Conservation (phyloP, 1,140 invertebrate genomes). For the Wasmannia auropunctata region DNA sequence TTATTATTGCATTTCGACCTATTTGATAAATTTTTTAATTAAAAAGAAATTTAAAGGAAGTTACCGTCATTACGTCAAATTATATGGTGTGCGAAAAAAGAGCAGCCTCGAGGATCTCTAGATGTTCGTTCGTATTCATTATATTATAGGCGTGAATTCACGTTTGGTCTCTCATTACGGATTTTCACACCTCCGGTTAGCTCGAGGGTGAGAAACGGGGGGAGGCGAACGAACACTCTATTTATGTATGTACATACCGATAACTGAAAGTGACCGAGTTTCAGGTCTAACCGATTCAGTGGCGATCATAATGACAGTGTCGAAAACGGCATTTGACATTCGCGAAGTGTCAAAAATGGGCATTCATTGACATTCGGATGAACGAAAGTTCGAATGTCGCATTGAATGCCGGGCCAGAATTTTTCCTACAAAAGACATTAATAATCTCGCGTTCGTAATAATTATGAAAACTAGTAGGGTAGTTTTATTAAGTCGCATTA, state of each 20-base stretch:
- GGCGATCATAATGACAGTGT: neutral
- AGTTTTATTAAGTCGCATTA: neutral
- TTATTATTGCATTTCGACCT: neutral
- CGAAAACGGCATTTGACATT: neutral
- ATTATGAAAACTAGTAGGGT: neutral
- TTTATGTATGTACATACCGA: neutral
- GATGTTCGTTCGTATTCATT: neutral
- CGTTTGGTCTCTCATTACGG: slow-evolving; percentile 28
- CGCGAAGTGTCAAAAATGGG: neutral
- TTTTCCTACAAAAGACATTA: neutral
- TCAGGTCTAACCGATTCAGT: neutral
- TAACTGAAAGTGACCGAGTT: neutral
- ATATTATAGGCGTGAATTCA: slow-evolving; percentile 24
- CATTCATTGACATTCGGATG: neutral
- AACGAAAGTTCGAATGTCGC: neutral
- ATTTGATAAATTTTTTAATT: slow-evolving; percentile 22
- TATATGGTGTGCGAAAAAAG: neutral
- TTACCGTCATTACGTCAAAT: neutral
- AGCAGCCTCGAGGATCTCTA: neutral
- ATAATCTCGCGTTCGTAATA: neutral
- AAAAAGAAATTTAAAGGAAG: neutral
- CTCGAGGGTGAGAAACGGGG: slow-evolving; percentile 9
- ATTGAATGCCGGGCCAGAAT: neutral
- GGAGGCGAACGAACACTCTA: neutral
- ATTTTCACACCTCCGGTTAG: slow-evolving; percentile 24